Base-by-base conservation (phyloP, 2,888 invertebrate species). In the Nebria brevicollis region DNA sequence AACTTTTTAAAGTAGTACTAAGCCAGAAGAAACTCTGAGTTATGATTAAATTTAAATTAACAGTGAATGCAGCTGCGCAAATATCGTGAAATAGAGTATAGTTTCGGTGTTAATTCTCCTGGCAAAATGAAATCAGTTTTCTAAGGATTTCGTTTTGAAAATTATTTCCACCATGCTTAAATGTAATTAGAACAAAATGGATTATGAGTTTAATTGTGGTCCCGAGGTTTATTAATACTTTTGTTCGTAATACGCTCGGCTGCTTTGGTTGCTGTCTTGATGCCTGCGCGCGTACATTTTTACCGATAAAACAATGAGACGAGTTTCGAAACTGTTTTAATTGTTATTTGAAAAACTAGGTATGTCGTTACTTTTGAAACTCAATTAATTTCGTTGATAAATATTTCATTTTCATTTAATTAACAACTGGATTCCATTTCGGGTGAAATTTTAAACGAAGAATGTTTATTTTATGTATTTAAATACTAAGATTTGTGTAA, bases 201-300 rank as follows among this genome's bases (percentile, higher is more conserved):
- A 80, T 80, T 80, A 80, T 80, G 75, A 80, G 80, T 80, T 80
- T 80, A 80, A 80, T 80, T 80, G 80, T 64, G 80, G 80, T 70
- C 25, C 70, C 70, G 26, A 34, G 70, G 70, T 70, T 26, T 70
- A 70, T 70, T 70, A 70, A 26, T 70, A 34, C 70, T 70, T 34
- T 25, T 70, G 54, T 54, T 54, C 54, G 8, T 7, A 54, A 54
- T 54, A 54, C 34, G 34, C 34, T 34, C 34, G 34, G 34, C 34
- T 34, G 34, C 34, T 34, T 34, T 34, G 34, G 34, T 5, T 34
- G 34, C 54, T 54, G 54, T 13, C 54, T 54, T 54, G 54, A 54
- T 54, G 54, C 13, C 54, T 54, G 54, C 54, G 54, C 54, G 54
- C 54, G 54, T 11, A 26, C 70, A 34, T 70, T 70, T 34, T 70